phyloP scores from a whole-genome alignment of 2,888 invertebrate genomes.

The Perizoma affinitatum region DNA sequence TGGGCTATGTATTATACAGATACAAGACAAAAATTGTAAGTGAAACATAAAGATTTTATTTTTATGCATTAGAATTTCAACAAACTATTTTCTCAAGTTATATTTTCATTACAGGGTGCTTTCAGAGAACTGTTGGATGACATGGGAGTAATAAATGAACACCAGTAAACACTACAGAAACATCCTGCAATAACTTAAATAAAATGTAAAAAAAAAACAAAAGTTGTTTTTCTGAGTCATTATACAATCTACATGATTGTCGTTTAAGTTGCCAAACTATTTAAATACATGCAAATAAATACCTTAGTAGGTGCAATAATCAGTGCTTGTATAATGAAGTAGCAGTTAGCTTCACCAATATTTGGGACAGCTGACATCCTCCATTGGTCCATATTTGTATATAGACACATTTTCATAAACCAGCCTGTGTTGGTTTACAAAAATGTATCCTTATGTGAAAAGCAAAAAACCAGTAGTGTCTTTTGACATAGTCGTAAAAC shows the following conservation, averaged over 20 bases:
- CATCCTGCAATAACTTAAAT: constrained; percentile 9
- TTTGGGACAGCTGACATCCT: too few relatives aligned
- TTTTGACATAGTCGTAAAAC: too few relatives aligned
- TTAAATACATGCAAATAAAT: too few relatives aligned
- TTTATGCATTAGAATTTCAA: not conserved
- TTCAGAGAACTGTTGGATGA: constrained; percentile 52
- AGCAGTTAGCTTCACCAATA: too few relatives aligned
- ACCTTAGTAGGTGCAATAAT: too few relatives aligned
- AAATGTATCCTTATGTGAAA: too few relatives aligned
- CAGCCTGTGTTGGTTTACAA: too few relatives aligned
- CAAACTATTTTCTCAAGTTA: not conserved
- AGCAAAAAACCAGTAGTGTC: too few relatives aligned
- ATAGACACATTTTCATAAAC: too few relatives aligned
- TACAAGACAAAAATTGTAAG: constrained; percentile 68
- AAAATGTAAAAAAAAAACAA: constrained; percentile 13
- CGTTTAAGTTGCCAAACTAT: not conserved
- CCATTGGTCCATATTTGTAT: too few relatives aligned
- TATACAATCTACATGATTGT: not conserved
- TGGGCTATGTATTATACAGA: constrained; percentile 68
- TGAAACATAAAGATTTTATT: constrained; percentile 34
- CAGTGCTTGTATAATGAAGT: too few relatives aligned
- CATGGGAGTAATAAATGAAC: constrained; percentile 41
- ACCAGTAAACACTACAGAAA: constrained; percentile 9
- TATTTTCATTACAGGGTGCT: constrained; percentile 49
- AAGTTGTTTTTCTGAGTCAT: constrained; percentile 1